Evolutionary conservation across 2,113 vertebrate species (phyloP), one percentile per base, ranked within the genome.

Genomic region (Epinephelus moara): DNA sequence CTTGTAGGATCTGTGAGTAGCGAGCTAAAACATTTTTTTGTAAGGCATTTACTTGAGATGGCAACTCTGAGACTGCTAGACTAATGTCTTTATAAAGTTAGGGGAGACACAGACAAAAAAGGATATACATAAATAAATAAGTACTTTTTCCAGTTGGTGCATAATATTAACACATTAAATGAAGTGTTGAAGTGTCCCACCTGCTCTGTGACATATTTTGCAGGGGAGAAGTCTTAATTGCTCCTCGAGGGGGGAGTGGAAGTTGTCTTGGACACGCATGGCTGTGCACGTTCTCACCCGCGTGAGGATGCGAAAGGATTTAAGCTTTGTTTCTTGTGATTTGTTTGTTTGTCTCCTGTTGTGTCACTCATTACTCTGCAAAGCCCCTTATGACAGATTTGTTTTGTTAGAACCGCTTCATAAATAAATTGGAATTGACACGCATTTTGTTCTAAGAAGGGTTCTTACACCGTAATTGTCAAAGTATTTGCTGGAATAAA

Each of bases 161-260:
- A 71, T 75, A 47, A 68, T 21, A 72, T 77, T 67, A 81, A 73
- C 12, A 49, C 83, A 78, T 33, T 33, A 69, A 57, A 42, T 30
- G 49, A 50, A 63, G 67, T 50, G 63, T 42, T 62, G 56, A 68
- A 72, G 53, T 45, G 72, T 64, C 13, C 70, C 63, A 60, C 55
- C 71, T 69, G 71, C 79, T 70, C 66, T n/a, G 74, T 23, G 70
- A 23, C 66, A 75, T 40, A 50, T 37, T 52, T 67, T 17, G 33
- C 25, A 75, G 60, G 47, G n/a, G 64, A 49, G 27, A 68, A 59
- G 59, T 75, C 60, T 33, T 90, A 78, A 84, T 85, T 81, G 55
- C 30, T 79, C 75, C 73, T 71, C 37, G 2, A 6, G 42, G 71
- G 21, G 77, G n/a, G 17, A 9, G 37, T 27, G 53, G 55, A 12